Evolutionary conservation across 2,797 vertebrate species (phyloP).

Genomic region (Fistularia commersonii): DNA sequence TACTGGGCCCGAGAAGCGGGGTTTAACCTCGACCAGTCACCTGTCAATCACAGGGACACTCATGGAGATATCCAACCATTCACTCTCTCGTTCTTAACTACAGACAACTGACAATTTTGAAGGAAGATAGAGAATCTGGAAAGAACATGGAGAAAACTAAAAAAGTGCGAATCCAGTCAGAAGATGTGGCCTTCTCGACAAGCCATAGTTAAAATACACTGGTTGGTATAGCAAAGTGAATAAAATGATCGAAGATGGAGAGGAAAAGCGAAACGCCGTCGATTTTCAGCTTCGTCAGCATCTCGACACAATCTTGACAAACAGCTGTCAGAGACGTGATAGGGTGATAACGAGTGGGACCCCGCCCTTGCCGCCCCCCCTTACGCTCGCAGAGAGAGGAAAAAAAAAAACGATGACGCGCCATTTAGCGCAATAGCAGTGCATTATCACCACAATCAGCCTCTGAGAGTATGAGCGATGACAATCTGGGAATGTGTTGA

Average conservation of each 20-base stretch:
- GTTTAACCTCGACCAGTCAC: no score
- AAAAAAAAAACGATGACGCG: conserved; percentile 52
- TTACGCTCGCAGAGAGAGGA: conserved; percentile 2
- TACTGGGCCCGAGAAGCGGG: no score
- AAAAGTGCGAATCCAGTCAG: no score
- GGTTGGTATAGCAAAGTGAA: conserved; percentile 82
- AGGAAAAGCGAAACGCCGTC: conserved; percentile 62
- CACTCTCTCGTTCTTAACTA: no score
- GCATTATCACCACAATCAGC: conserved; percentile 68
- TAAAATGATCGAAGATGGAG: conserved; percentile 88
- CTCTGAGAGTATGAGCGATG: conserved; percentile 61
- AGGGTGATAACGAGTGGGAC: conserved; percentile 78
- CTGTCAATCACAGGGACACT: no score
- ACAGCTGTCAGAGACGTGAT: conserved; percentile 81
- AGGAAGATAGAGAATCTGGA: no score
- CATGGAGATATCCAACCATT: no score
- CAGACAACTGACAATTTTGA: no score
- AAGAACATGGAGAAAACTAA: no score
- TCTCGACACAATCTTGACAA: conserved; percentile 82
- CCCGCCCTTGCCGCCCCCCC: conserved; percentile 55
- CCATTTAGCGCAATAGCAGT: conserved; percentile 59
- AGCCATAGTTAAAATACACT: no score
- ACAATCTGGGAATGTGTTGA: conserved; percentile 69
- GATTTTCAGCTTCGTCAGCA: conserved; percentile 73
- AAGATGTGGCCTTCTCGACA: no score